These are phyloP conservation scores for Agrypnus murinus DNA, from an alignment of 2,888 invertebrate genomes.

Conservation along the genomic window DNA sequence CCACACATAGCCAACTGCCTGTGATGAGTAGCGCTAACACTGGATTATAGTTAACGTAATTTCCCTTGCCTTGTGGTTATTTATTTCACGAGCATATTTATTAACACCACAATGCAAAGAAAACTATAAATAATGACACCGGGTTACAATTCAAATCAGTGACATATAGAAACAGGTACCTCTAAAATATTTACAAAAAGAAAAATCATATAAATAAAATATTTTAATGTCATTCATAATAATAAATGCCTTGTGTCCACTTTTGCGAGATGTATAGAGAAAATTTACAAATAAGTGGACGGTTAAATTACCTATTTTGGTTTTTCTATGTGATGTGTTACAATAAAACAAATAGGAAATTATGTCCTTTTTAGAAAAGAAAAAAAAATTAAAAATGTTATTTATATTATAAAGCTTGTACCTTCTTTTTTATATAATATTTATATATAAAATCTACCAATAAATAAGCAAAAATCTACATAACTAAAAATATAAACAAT, in stretches of 20 bases:
- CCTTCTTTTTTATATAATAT: slow-evolving; percentile 45
- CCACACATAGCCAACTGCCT: slow-evolving; percentile 64
- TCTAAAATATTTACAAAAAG: slow-evolving; percentile 66
- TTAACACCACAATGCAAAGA: slow-evolving; percentile 28
- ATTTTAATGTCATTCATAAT: slow-evolving; percentile 22
- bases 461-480: slow-evolving; percentile 59
- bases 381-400: slow-evolving; percentile 40
- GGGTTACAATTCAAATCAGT: slow-evolving; percentile 66
- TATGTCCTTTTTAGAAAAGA: slow-evolving; percentile 5
- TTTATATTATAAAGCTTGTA: slow-evolving; percentile 43
- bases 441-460: slow-evolving; percentile 49
- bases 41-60: slow-evolving; percentile 62
- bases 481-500: slow-evolving; percentile 64
- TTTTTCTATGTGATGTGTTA: slow-evolving; percentile 39
- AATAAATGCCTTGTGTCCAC: slow-evolving; percentile 38
- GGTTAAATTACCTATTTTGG: slow-evolving; percentile 46
- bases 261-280: slow-evolving; percentile 28
- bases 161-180: slow-evolving; percentile 71
- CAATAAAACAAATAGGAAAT: neutral
- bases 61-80: slow-evolving; percentile 27
- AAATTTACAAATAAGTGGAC: slow-evolving; percentile 46
- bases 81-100: slow-evolving; percentile 36
- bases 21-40: slow-evolving; percentile 67
- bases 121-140: slow-evolving; percentile 61
- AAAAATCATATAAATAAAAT: slow-evolving; percentile 34